Evolutionary conservation across 2,797 vertebrate species (phyloP).

Genomic region (Serranus cabrilla): DNA sequence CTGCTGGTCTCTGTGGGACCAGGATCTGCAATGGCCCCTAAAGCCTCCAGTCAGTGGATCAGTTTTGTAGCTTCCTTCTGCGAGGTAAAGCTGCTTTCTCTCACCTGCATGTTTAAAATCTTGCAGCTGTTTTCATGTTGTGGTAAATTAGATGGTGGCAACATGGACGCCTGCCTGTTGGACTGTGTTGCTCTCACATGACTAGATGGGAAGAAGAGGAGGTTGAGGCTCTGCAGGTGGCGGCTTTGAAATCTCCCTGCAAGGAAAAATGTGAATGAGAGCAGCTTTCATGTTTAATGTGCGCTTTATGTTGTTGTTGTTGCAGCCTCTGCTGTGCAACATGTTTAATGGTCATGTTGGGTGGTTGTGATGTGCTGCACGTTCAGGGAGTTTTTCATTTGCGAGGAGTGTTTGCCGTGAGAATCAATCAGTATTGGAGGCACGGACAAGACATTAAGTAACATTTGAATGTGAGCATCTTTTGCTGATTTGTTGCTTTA

Average conservation of each 20-base stretch:
- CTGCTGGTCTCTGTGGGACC: slow-evolving; percentile 53
- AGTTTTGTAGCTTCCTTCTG: slow-evolving; percentile 11
- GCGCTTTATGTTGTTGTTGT: not conserved
- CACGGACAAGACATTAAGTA: not conserved
- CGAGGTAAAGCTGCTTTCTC: slow-evolving; percentile 60
- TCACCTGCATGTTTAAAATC: not conserved
- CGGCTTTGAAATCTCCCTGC: slow-evolving; percentile 1
- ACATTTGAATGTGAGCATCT: not conserved
- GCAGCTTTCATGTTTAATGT: not conserved
- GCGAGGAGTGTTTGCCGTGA: not conserved
- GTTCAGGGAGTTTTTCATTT: slow-evolving; percentile 17
- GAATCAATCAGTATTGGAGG: not conserved
- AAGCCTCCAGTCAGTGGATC: slow-evolving; percentile 41
- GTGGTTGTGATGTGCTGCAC: slow-evolving; percentile 34
- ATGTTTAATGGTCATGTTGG: slow-evolving; percentile 8
- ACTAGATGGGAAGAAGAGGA: not conserved
- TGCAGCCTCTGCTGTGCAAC: slow-evolving; percentile 3
- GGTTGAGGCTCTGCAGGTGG: slow-evolving; percentile 51
- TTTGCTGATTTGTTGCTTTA: not conserved
- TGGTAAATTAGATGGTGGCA: not conserved
- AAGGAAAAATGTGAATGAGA: not conserved
- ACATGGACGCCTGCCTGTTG: slow-evolving; percentile 38
- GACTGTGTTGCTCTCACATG: not conserved
- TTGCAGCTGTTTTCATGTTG: not conserved
- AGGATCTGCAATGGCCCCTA: slow-evolving; percentile 50